phyloP scores from a whole-genome alignment of 2,797 vertebrate species.

The Agapornis canus region DNA sequence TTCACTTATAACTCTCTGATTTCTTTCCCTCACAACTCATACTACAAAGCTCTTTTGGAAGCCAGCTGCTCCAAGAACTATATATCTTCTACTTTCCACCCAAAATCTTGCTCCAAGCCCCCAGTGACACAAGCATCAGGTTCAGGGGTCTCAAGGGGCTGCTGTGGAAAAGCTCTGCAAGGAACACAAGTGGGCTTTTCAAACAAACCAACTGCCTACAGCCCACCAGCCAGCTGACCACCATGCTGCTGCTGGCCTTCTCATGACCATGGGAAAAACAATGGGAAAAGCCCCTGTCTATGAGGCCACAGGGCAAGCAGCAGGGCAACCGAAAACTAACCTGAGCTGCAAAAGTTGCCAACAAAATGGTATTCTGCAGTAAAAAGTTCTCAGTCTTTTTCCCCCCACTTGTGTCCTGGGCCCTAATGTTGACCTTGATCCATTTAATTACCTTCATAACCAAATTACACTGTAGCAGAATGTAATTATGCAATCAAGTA shows the following conservation, averaged over 20 bases:
- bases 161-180: not conserved
- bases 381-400: not conserved
- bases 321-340: not conserved
- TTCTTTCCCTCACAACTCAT: not conserved
- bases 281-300: not conserved
- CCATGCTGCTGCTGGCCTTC: not conserved
- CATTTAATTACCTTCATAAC: conserved; percentile 54
- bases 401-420: not conserved
- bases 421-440: conserved; percentile 55
- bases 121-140: not conserved
- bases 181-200: not conserved
- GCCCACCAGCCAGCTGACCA: not conserved
- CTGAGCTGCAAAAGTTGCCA: not conserved
- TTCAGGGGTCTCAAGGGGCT: not conserved
- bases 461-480: conserved; percentile 45
- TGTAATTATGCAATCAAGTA: conserved; percentile 66
- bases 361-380: not conserved
- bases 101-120: not conserved
- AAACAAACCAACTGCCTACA: fast-evolving
- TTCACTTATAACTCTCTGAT: not conserved
- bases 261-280: not conserved
- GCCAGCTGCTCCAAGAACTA: not conserved
- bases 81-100: not conserved
- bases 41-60: not conserved
- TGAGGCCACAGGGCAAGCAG: not conserved